Base-by-base conservation (phyloP, 1,140 invertebrate species). In the Chelonus insularis region DNA sequence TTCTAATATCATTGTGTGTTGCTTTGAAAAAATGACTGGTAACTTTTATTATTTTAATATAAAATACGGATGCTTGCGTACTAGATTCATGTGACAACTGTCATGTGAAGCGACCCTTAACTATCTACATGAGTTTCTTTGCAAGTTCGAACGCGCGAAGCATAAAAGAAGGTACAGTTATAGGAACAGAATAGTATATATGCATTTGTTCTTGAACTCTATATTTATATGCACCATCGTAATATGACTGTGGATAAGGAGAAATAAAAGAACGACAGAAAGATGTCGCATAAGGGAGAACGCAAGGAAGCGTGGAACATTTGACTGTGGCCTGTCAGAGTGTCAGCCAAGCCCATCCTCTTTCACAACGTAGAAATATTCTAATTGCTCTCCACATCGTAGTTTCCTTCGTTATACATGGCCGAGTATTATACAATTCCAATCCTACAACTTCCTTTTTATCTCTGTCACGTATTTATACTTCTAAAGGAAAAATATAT, bases 271-370 rank as follows among this genome's bases (percentile, higher is more conserved):
- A 47, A 14, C 36, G 20, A 47, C 9, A 16, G 20, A 60, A 34
- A 51, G 20, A 16, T 43, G 48, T 60, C 9, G 47, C 14, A 50
- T 7, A 37, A 52, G 50, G 43, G 61, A 52, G 58, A 56, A 67
- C 64, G 71, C 72, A 75, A 57, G 71, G 64, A 72, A 75, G 68
- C 75, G 75, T 77, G 74, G 74, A 77, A 74, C 72, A 74, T 74
- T 74, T 75, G 71, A 74, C 72, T 72, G 65, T 68, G 71, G 69
- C 57, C 70, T 74, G 71, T 76, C 72, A 71, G 69, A 72, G 75
- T 75, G 70, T 74, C 76, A 70, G 74, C 76, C 75, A 77, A 78
- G 75, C 75, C 76, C 76, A 78, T 78, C 76, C 73, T 78, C 73
- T 75, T 74, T 74, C 68, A 70, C 67, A 72, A 72, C 72, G 66